Percentiles rank a stretch among this genome's conserved stretches.
These are phyloP conservation scores for Tachina fera DNA, from an alignment of 2,888 invertebrate species.

Conservation along the genomic window DNA sequence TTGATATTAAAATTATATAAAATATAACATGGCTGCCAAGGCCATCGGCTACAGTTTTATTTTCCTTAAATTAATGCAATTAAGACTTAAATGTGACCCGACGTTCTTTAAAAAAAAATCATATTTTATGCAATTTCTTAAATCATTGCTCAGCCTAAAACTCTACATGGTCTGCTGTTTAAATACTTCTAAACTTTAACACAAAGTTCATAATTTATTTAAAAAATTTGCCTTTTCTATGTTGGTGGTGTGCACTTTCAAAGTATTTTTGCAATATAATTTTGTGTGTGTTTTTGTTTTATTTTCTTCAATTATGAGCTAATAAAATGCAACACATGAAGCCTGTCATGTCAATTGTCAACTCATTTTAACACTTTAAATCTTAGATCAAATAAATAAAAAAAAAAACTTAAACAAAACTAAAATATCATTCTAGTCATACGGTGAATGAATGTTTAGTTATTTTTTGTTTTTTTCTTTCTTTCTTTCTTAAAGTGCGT, in stretches of 20 bases:
- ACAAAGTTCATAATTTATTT: slow-evolving; percentile 35
- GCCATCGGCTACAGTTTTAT: no score
- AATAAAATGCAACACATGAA: slow-evolving; percentile 73
- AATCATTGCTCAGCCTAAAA: slow-evolving; percentile 7
- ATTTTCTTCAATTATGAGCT: slow-evolving; percentile 67
- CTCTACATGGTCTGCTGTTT: background rate
- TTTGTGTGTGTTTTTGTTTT: background rate
- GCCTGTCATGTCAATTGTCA: slow-evolving; percentile 74
- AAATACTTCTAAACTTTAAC: background rate
- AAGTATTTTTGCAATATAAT: background rate
- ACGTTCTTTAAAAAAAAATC: background rate
- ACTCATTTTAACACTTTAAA: slow-evolving; percentile 68
- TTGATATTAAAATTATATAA: no score
- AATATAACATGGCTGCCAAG: no score
- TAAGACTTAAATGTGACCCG: no score
- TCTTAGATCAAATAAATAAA: slow-evolving; percentile 25
- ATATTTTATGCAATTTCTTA: background rate
- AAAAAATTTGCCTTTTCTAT: slow-evolving; percentile 21
- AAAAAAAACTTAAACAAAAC: no score
- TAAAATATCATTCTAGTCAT: slow-evolving; percentile 18
- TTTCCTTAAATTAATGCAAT: no score
- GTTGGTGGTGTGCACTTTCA: background rate
- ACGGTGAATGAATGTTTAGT: slow-evolving; percentile 31
- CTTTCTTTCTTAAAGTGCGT: slow-evolving; percentile 44
- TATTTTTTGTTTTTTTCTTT: background rate